These are phyloP conservation scores for Poecile atricapillus DNA, from an alignment of 2,113 vertebrate genomes.

Conservation along the genomic window DNA sequence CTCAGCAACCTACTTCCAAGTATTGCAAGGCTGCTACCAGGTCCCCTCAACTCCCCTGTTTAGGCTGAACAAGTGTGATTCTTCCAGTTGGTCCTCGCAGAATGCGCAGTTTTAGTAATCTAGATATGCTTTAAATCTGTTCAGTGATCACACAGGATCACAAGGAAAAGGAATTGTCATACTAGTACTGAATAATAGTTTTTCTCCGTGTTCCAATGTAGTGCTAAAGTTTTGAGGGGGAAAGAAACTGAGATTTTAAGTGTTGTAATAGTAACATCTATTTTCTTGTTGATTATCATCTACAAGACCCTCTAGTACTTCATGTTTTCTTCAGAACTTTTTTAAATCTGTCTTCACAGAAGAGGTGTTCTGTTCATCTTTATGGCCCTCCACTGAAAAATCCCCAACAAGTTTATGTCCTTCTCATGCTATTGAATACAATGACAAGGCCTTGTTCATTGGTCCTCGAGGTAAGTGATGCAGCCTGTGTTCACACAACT, in stretches of 20 bases:
- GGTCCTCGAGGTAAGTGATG: not conserved
- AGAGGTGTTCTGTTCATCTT: not conserved
- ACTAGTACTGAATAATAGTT: not conserved
- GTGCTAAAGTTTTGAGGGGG: not conserved
- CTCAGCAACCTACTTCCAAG: not conserved
- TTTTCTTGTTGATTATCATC: not conserved
- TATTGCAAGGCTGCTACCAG: not conserved
- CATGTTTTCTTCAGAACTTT: not conserved
- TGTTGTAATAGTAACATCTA: not conserved
- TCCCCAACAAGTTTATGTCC: not conserved
- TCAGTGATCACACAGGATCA: not conserved
- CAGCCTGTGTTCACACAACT: accelerated
- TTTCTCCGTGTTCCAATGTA: not conserved
- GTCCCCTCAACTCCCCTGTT: not conserved
- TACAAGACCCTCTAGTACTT: not conserved
- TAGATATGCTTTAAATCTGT: not conserved
- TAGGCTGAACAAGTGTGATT: accelerated
- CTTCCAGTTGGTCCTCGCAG: not conserved
- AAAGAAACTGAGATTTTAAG: not conserved
- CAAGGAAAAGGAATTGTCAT: not conserved
- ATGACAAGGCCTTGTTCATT: not conserved
- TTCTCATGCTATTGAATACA: not conserved
- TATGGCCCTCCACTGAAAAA: not conserved
- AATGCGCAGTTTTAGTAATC: not conserved
- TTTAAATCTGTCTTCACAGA: not conserved